Base-by-base conservation (phyloP, 2,113 vertebrate genomes). In the Urocitellus parryii region DNA sequence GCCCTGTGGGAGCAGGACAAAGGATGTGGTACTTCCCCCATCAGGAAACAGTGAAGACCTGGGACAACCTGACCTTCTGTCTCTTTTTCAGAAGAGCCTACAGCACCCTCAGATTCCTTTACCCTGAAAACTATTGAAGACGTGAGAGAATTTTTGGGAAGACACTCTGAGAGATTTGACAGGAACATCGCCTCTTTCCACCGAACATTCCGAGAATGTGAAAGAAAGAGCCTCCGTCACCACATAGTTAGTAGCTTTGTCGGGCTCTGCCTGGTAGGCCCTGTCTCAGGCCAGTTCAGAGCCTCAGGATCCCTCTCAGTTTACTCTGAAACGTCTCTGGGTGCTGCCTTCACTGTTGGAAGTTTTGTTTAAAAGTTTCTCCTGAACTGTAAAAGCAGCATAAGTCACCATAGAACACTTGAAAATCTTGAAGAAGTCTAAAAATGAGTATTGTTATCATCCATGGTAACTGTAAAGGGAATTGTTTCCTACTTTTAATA, bases 181-280 rank as follows among this genome's bases (percentile, higher is more conserved):
- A 99, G 99, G 97, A 98, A 98, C 92, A 98, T 99, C 91, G 96
- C 98, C 4, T 97, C 98, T 88, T 99, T 99, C 98, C 98, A 99
- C 29, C 98, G 99, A 92, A 96, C 98, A 0, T 99, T 99, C 97
- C 99, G 99, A 94, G 99, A 99, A 58, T 99, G 99, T 4, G 99
- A 99, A 97, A 99, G 99, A 84, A 99, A 99, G 97, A 99, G 99
- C 90, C 98, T 99, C 5, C 98, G 99, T 14, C 99, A 99, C 95
- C 99, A 99, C 98, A 99, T 99, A 97, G 99, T 99, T 96, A 99
- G 98, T 98, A 96, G 90, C 96, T 37, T 25, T n/a, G 32, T 8
- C 85, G 45, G 17, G 17, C 39, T n/a, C 37, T 32, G 34, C 77
- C 32, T 9, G 65, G 16, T 20, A 0, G 20, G 67, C 39, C 70